Conservation (phyloP, 2,797 vertebrate genomes). For the Spinus olivaceus region DNA sequence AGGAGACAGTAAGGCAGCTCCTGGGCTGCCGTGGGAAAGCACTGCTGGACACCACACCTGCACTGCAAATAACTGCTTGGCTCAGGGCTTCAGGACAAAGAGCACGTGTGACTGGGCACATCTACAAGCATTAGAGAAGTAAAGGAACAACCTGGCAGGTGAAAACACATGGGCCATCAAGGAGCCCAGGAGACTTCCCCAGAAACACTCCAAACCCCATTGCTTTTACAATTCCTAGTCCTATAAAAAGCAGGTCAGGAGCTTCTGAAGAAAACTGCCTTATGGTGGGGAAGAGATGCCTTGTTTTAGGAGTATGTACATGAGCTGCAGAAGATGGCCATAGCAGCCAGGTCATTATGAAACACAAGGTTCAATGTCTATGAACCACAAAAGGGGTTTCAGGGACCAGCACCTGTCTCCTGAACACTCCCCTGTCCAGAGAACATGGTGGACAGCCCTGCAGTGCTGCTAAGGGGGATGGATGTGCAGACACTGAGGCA, state of each 20-base stretch:
- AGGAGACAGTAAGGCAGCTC: not conserved
- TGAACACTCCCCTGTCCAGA: fast-evolving
- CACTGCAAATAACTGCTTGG: fast-evolving
- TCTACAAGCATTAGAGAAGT: fast-evolving
- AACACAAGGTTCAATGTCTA: fast-evolving
- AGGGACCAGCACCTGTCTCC: not conserved
- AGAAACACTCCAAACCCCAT: not conserved
- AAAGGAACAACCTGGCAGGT: not conserved
- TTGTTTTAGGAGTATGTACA: fast-evolving
- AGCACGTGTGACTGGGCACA: not conserved
- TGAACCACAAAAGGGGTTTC: fast-evolving
- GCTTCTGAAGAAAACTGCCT: not conserved
- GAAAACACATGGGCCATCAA: fast-evolving
- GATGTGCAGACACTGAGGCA: fast-evolving
- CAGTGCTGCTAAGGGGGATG: fast-evolving
- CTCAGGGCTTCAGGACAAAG: not conserved
- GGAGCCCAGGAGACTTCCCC: not conserved
- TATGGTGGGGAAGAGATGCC: fast-evolving
- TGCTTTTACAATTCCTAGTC: not conserved
- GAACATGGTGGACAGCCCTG: fast-evolving
- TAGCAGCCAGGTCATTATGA: not conserved
- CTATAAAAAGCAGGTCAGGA: not conserved
- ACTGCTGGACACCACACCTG: fast-evolving
- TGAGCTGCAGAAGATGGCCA: fast-evolving
- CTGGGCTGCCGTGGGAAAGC: fast-evolving